Percentiles rank a stretch among this genome's conserved stretches.
Conservation (phyloP, 2,888 invertebrate genomes). For the Drosophila anomelani region DNA sequence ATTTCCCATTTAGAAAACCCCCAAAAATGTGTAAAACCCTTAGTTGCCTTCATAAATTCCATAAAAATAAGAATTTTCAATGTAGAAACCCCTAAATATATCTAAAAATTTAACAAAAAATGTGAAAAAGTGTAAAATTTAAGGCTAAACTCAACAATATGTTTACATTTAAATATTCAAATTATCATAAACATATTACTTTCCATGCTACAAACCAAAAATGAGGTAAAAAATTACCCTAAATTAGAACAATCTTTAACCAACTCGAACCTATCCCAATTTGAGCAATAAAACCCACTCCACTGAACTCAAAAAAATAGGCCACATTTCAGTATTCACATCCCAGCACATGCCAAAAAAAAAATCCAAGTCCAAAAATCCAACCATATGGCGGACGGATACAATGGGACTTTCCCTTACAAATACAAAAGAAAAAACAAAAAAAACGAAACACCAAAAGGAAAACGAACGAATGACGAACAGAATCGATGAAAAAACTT, state of each 20-base stretch:
- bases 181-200: neutral
- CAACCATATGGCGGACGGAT: constrained; percentile 41
- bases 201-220: neutral
- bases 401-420: constrained; percentile 48
- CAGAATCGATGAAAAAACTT: constrained; percentile 40
- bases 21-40: too few species aligned
- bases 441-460: constrained; percentile 16
- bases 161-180: neutral
- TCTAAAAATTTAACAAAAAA: neutral
- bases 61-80: too few species aligned
- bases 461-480: constrained; percentile 30
- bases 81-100: too few species aligned
- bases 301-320: constrained; percentile 10
- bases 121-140: too few species aligned
- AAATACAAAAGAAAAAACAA: constrained; percentile 20
- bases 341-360: constrained; percentile 24
- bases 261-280: constrained; percentile 6
- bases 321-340: constrained; percentile 27
- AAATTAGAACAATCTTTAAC: neutral
- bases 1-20: too few species aligned
- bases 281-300: neutral
- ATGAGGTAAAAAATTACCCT: neutral
- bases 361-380: constrained; percentile 15
- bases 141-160: neutral
- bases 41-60: too few species aligned